Evolutionary conservation across 2,797 vertebrate genomes (phyloP), one percentile per base, ranked within the genome.

Genomic region (Ispidina lecontei): DNA sequence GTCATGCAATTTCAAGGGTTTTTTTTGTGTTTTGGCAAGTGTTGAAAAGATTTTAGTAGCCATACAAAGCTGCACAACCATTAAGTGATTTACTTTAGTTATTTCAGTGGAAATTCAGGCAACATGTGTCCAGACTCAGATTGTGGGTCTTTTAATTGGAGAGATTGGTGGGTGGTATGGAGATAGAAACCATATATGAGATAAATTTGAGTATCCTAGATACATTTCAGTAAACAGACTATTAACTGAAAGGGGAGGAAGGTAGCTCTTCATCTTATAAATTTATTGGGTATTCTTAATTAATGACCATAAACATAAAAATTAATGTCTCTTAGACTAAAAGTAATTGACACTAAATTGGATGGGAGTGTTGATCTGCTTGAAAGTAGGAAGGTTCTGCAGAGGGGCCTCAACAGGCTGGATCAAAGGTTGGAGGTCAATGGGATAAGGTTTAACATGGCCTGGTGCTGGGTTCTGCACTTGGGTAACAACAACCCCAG

Each of bases 51-150:
- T 90, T 87, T 51, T 23, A 92, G 59, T 51, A 33, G 44, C 65
- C 44, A 74, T 75, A 58, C 2, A 7, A 44, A 31, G 12, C 47
- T 85, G 7, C 87, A 9, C 56, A 56, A 83, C 80, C 19, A 41
- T 71, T 74, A 43, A 62, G 15, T 83, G 20, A 43, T 87, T 96
- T 93, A 49, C 93, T 89, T 96, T 52, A 33, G 10, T 86, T 25
- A 47, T 91, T 46, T 86, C 47, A 80, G 49, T 78, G 64, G 43
- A 84, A 75, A 73, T 14, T 69, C 39, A 78, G n/a, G 68, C 60
- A 75, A 55, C 47, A 12, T 43, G 31, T 64, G 35, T 75, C 31
- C 70, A 78, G 19, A 90, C 20, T 74, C 21, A 9, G 4, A 67
- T 23, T 23, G 41, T 78, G 15, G 19, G 80, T 87, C 4, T 51